Conservation (phyloP, 2,888 invertebrate species). For the Eupeodes luniger region DNA sequence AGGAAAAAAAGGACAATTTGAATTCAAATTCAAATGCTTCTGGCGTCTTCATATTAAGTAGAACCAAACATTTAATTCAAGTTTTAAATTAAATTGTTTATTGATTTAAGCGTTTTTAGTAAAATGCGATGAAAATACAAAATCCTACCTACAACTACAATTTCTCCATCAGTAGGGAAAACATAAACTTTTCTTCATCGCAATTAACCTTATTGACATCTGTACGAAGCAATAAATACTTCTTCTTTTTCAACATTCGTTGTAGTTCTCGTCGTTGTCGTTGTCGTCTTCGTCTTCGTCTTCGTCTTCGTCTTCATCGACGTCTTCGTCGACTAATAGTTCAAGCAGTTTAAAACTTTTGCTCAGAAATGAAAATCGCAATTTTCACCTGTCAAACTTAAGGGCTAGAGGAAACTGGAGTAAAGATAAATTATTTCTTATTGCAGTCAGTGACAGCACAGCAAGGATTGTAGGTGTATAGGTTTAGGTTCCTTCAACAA, state of each 20-base stretch:
- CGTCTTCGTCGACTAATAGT: conserved; percentile 8
- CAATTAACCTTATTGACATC: conserved; percentile 66
- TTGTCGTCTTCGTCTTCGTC: not conserved
- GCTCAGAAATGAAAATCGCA: conserved; percentile 56
- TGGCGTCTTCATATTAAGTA: not conserved
- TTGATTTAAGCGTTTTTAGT: not conserved
- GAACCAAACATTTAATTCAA: not conserved
- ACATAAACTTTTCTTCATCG: conserved; percentile 46
- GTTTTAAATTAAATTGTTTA: conserved; percentile 23
- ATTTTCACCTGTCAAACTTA: conserved; percentile 60
- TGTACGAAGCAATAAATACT: conserved; percentile 46
- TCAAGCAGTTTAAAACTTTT: conserved; percentile 27
- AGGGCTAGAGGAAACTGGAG: conserved; percentile 2
- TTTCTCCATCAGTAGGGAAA: conserved; percentile 2
- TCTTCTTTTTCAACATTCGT: conserved; percentile 4
- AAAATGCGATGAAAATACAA: conserved; percentile 4
- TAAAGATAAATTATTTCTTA: conserved; percentile 57
- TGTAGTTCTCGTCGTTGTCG: not conserved
- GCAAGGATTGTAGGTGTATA: not conserved
- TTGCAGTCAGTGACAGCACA: conserved; percentile 38
- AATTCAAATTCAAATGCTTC: not conserved
- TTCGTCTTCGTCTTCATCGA: not conserved
- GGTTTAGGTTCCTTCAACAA: not conserved
- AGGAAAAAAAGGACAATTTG: no score
- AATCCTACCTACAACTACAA: not conserved